phyloP scores from a whole-genome alignment of 2,888 invertebrate genomes.

The Scaptomyza cyrtandrae region DNA sequence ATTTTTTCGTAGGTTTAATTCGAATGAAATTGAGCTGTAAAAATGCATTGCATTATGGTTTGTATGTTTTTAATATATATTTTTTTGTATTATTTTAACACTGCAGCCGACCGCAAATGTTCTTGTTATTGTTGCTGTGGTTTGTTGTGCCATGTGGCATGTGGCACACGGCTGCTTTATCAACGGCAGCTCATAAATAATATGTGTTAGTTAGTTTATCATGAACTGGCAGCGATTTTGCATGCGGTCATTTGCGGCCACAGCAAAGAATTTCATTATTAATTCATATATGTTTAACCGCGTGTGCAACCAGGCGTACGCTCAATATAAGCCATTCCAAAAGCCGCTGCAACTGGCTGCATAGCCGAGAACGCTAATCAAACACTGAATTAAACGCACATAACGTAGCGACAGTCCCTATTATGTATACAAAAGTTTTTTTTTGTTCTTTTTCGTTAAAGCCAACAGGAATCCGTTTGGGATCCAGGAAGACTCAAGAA shows the following conservation, averaged over 20 bases:
- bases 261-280: constrained; percentile 52
- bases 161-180: constrained; percentile 40
- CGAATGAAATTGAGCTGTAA: constrained; percentile 3
- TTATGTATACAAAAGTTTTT: neutral
- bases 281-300: constrained; percentile 46
- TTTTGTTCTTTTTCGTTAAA: constrained; percentile 6
- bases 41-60: neutral
- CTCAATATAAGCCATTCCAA: constrained; percentile 44
- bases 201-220: constrained; percentile 72
- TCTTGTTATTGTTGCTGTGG: constrained; percentile 52
- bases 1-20: neutral
- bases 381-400: constrained; percentile 56
- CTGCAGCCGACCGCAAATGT: constrained; percentile 44
- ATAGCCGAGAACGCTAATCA: constrained; percentile 57
- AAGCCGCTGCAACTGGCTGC: constrained; percentile 8
- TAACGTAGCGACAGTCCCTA: constrained; percentile 24
- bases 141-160: constrained; percentile 29
- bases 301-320: constrained; percentile 46
- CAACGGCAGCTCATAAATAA: constrained; percentile 64
- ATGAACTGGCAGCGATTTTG: constrained; percentile 46
- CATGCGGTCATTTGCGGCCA: constrained; percentile 52
- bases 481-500: neutral
- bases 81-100: constrained; percentile 14
- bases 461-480: neutral
- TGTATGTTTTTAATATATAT: neutral